Evolutionary conservation across 2,797 vertebrate species (phyloP), one percentile per base, ranked within the genome.

Genomic region (Triplophysa bombifrons): DNA sequence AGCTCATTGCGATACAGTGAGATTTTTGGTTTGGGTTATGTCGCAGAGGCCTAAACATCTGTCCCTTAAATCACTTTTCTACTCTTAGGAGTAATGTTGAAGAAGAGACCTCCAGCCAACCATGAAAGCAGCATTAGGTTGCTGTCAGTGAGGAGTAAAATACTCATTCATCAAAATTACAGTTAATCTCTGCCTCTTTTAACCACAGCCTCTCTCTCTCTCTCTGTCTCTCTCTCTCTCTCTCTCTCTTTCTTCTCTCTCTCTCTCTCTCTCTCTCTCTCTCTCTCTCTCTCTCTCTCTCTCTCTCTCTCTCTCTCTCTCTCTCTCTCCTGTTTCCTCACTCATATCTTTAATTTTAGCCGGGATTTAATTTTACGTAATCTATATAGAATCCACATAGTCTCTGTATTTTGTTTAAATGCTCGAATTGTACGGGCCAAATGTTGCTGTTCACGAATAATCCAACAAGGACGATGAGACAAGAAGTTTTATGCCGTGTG

Each of bases 91-190:
- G 38, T 11, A 61, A 25, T 38, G 6, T 20, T 83, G 67, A 65
- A 76, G 38, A 56, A 30, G n/a, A 38, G 79, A 72, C 30, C 41
- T 76, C 22, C 64, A 82, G 22, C 68, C 75, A 56, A 80, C 76
- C 70, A 72, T 81, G 72, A 75, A 83, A 61, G 17, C 66, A 69
- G 67, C 72, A 79, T 83, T 81, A 79, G 30, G 68, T 30, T 80
- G 14, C 76, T 66, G 76, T 77, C 82, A 76, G 16, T 30, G 68
- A 81, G 64, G 44, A 76, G 64, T 41, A 11, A 25, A 34, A n/a
- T 60, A 55, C 12, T 73, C 76, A 60, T 83, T 79, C 58, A 70
- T 83, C 79, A 83, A 56, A 67, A 80, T 65, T 56, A 66, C 19
- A 22, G 17, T 64, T 73, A n/a, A 14, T 60, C 51, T 25, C 70